Base-by-base conservation (phyloP, 2,888 invertebrate genomes). In the Apotomis turbidana region DNA sequence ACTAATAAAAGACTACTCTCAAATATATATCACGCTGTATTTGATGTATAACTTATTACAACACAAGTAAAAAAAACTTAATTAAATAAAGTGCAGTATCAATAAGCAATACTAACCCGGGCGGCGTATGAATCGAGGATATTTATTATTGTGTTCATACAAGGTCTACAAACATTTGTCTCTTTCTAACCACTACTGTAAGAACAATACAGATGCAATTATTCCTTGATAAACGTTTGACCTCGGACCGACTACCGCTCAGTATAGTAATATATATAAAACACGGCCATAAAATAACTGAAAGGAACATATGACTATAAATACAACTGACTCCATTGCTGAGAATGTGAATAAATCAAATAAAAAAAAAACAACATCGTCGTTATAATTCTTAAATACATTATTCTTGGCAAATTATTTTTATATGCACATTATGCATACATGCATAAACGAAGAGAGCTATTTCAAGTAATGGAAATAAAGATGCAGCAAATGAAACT, bases 11-110 rank as follows among this genome's bases (percentile, higher is more conserved):
- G 82, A 85, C 85, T 83, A 83, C 74, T 81, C 79, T 85, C 82
- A 86, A 86, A 88, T 87, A 87, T 87, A 86, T 87, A 88, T 84
- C 87, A 90, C 87, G 87, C 87, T 91, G 88, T 90, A 90, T 90
- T 90, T 89, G 86, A 89, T 87, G 85, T 87, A 87, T 87, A 90
- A 87, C 84, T 87, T 85, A 87, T 84, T 87, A 89, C 85, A 90
- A 89, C 87, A 85, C 79, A 86, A 84, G 85, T 87, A 87, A 90
- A 89, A 41, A 85, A 88, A 88, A 83, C 79, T 80, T 82, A 82
- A 83, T 83, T 87, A 86, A 82, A 86, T 81, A 85, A 85, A 87
- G 87, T 89, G 90, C 87, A 88, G 80, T 71, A 71, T 82, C 70
- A 81, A 79, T 80, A 88, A 87, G 87, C 85, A 79, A 62, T 58